Evolutionary conservation across 2,113 vertebrate genomes (phyloP).

Genomic region (Orthochromis indermauri): DNA sequence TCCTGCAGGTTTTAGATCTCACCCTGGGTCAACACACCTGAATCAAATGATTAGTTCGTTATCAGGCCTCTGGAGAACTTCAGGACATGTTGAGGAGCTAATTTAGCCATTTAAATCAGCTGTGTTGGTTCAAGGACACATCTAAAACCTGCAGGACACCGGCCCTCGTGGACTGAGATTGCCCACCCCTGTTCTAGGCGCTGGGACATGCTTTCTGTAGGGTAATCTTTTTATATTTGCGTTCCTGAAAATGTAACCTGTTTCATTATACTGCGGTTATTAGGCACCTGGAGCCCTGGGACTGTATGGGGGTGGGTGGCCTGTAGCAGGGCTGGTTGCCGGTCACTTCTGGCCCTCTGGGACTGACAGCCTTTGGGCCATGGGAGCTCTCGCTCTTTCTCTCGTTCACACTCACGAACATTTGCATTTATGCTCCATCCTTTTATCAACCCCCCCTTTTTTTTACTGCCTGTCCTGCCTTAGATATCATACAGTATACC

Average conservation of each 20-base stretch:
- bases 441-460: neutral
- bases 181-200: neutral
- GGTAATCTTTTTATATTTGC: neutral
- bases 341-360: neutral
- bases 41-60: rapidly evolving
- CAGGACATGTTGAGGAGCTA: neutral
- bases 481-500: neutral
- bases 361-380: neutral
- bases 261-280: neutral
- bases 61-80: neutral
- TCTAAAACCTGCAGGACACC: neutral
- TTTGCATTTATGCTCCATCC: neutral
- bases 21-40: rapidly evolving
- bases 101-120: neutral
- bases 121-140: rapidly evolving
- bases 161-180: neutral
- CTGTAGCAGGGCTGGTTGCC: neutral
- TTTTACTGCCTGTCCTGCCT: neutral
- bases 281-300: neutral
- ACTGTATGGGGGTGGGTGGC: neutral
- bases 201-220: neutral
- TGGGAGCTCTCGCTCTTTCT: neutral
- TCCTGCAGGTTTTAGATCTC: neutral
- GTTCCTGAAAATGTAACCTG: rapidly evolving
- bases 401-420: neutral